Evolutionary conservation across 2,113 vertebrate species (phyloP).

Genomic region (Ammodytes dubius): DNA sequence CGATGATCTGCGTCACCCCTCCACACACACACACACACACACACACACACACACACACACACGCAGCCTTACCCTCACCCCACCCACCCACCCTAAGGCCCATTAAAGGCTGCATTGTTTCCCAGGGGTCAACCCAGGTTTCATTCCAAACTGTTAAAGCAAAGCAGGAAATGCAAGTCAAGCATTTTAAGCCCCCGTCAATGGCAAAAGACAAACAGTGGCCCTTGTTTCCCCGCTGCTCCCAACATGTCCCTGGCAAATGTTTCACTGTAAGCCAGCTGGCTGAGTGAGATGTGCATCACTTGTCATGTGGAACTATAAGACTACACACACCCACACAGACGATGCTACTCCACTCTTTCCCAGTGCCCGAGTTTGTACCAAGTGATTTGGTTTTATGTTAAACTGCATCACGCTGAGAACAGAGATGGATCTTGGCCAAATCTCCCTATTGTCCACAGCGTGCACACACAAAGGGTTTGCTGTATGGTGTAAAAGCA

Average conservation of each 20-base stretch:
- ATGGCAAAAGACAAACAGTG: constrained; percentile 40
- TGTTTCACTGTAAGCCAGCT: background rate
- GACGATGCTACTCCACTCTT: too few relatives aligned
- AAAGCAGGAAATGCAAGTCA: constrained; percentile 83
- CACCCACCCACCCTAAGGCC: constrained; percentile 74
- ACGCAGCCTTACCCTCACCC: constrained; percentile 62
- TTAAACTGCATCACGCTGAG: constrained; percentile 52
- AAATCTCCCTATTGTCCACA: constrained; percentile 69
- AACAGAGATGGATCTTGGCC: constrained; percentile 63
- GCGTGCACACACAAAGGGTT: constrained; percentile 56
- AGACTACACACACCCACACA: background rate
- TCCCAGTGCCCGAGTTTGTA: background rate
- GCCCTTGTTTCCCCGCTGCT: constrained; percentile 3
- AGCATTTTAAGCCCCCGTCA: constrained; percentile 71
- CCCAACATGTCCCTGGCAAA: background rate
- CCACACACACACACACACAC: constrained; percentile 40
- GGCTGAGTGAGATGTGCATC: background rate
- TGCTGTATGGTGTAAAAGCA: constrained; percentile 57
- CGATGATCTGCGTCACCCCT: constrained; percentile 32
- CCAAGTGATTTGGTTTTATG: background rate
- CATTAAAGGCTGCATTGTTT: constrained; percentile 95
- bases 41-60: constrained; percentile 4
- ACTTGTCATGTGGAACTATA: background rate
- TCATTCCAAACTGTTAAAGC: constrained; percentile 89
- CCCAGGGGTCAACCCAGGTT: constrained; percentile 90